phyloP scores from a whole-genome alignment of 1,140 invertebrate genomes.

The Danaus plexippus region DNA sequence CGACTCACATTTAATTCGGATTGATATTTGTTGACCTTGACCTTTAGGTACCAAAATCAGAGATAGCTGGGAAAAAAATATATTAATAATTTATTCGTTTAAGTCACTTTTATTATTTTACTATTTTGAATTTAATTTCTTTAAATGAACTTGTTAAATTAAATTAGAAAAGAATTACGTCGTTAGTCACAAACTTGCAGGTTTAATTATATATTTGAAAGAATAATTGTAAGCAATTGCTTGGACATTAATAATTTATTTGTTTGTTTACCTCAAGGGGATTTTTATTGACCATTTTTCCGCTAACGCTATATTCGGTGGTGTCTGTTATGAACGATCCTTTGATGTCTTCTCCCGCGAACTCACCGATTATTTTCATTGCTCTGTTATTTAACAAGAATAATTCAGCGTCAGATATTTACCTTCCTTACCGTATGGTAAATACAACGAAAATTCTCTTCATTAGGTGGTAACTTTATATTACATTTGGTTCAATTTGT shows the following conservation, averaged over 20 bases:
- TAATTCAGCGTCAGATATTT: too few relatives aligned
- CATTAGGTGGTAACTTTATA: too few relatives aligned
- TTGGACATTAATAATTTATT: not conserved
- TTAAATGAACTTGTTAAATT: too few relatives aligned
- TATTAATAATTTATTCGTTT: not conserved
- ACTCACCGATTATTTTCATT: constrained; percentile 58
- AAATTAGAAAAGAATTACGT: too few relatives aligned
- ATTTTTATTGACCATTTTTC: constrained; percentile 51
- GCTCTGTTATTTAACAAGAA: constrained; percentile 31
- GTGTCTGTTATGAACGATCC: constrained; percentile 56
- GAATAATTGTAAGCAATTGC: not conserved
- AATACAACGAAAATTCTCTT: too few relatives aligned
- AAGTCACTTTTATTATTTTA: too few relatives aligned
- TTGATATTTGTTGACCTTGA: constrained; percentile 39
- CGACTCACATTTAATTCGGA: constrained; percentile 39
- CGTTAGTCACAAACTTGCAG: too few relatives aligned
- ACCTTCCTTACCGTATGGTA: too few relatives aligned
- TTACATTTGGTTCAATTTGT: too few relatives aligned
- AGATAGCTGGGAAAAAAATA: constrained; percentile 32
- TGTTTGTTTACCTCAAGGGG: constrained; percentile 51
- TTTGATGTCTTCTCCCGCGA: constrained; percentile 47
- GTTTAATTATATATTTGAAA: not conserved
- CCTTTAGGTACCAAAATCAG: constrained; percentile 45
- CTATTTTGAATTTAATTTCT: too few relatives aligned
- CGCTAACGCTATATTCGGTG: constrained; percentile 51